Evolutionary conservation across 2,113 vertebrate species (phyloP).

Genomic region (Otocyon megalotis): DNA sequence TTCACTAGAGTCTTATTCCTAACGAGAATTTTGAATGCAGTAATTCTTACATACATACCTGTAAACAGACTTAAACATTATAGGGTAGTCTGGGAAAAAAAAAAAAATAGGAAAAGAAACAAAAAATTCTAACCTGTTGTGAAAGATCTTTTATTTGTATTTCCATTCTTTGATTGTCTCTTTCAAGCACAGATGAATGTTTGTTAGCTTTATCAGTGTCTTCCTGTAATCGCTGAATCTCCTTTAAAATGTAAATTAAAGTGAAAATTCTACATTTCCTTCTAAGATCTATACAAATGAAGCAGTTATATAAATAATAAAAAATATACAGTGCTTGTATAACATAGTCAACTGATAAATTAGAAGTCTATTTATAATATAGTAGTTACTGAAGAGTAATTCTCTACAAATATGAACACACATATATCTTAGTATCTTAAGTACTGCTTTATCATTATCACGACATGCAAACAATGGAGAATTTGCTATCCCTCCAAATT

Average conservation of each 20-base stretch:
- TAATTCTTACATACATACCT: background rate
- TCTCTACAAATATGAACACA: background rate
- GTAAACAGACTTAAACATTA: background rate
- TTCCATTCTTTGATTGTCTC: constrained; percentile 94
- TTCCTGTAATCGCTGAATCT: constrained; percentile 95
- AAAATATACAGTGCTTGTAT: background rate
- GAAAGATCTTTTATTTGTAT: constrained; percentile 94
- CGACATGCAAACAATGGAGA: background rate
- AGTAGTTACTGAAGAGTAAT: background rate
- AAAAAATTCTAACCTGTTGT: constrained; percentile 91
- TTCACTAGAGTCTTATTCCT: background rate
- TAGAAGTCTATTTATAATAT: background rate
- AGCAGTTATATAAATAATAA: background rate
- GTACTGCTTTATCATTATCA: background rate
- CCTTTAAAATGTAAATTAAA: constrained; percentile 85
- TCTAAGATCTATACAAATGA: background rate
- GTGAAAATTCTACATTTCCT: constrained; percentile 32
- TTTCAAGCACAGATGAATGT: constrained; percentile 91
- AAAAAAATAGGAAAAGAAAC: background rate
- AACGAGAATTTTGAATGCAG: background rate
- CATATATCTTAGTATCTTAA: background rate
- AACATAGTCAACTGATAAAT: background rate
- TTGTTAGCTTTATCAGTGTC: constrained; percentile 96
- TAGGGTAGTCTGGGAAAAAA: background rate
- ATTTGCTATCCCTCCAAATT: background rate